phyloP scores from a whole-genome alignment of 2,113 vertebrate species.

The Ochotona curzoniae region DNA sequence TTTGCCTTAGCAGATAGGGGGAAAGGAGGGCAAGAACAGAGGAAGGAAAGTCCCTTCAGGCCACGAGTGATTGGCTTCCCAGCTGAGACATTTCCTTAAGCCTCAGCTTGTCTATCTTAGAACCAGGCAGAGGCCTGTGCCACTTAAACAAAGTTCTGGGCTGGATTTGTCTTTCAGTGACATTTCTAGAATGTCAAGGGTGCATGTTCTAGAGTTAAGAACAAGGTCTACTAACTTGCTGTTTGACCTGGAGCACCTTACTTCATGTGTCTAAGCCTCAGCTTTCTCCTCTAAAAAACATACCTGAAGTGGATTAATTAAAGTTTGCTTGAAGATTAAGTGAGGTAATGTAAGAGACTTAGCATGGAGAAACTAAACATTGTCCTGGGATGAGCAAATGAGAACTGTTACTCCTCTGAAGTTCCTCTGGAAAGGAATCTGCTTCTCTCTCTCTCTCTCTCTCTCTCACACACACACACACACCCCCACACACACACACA shows the following conservation, averaged over 20 bases:
- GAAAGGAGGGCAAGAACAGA: conserved; percentile 13
- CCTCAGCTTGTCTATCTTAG: neutral
- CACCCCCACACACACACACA: too few species aligned
- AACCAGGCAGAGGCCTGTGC: neutral
- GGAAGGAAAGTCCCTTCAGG: neutral
- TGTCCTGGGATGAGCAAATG: neutral
- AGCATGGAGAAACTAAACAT: conserved; percentile 44
- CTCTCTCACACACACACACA: too few species aligned
- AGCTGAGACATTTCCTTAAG: conserved; percentile 9
- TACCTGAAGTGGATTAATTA: conserved; percentile 26
- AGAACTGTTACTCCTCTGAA: neutral
- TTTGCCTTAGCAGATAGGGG: conserved; percentile 19
- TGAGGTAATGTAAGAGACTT: conserved; percentile 27
- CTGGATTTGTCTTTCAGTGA: neutral
- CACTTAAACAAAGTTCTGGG: neutral
- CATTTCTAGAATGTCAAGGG: conserved; percentile 7
- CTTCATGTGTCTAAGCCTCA: conserved; percentile 1
- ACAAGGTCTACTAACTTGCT: neutral
- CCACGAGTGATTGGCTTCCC: neutral
- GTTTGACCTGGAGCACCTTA: conserved; percentile 24
- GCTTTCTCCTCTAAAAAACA: conserved; percentile 33
- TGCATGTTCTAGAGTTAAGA: neutral
- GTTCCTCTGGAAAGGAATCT: neutral
- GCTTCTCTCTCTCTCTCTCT: too few species aligned
- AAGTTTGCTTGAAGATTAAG: conserved; percentile 33